Evolutionary conservation across 2,888 invertebrate genomes (phyloP), one percentile per base, ranked within the genome.

Genomic region (Noctua comes): DNA sequence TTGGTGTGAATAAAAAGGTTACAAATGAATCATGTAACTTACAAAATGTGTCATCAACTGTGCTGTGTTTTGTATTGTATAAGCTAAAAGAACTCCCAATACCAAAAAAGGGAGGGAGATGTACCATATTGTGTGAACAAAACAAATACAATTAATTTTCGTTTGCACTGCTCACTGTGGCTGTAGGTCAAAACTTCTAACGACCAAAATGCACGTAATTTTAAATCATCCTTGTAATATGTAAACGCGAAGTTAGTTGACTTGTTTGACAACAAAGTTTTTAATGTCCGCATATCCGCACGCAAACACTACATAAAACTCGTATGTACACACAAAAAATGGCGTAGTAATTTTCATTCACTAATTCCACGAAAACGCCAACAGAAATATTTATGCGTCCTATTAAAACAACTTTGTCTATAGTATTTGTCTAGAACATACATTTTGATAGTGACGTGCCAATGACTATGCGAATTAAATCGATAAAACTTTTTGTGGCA

Each of bases 271-370:
- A 62, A 73, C 76, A 71, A 72, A 48, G 8, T 79, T 86, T 86
- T 86, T 77, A 83, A 65, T 66, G 27, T 43, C 40, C 59, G 13
- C 51, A 68, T 83, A 72, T 68, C 36, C 7, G 5, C 73, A 83
- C 71, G 84, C 84, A 64, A 83, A 65, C 57, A 86, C 87, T 78
- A 84, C 73, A 76, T 76, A 73, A 69, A 79, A 68, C 76, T 68
- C 46, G 43, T 71, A 68, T 62, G 76, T 54, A 69, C 73, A 80
- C 46, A 68, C 51, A 78, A 84, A 84, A 83, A 85, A 73, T 57
- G 10, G 13, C 68, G 27, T 76, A 76, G 83, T 78, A 73, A 83
- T 79, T 79, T 18, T 80, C 86, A 86, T 86, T 88, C 86, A 79
- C 1, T 13, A 73, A 80, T 73, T 73, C 76, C 21, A 40, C 40